A percentile compares a stretch with the other conserved stretches of the same genome.
These are phyloP conservation scores for Tamandua tetradactyla DNA, from an alignment of 2,797 vertebrate genomes.

Conservation along the genomic window DNA sequence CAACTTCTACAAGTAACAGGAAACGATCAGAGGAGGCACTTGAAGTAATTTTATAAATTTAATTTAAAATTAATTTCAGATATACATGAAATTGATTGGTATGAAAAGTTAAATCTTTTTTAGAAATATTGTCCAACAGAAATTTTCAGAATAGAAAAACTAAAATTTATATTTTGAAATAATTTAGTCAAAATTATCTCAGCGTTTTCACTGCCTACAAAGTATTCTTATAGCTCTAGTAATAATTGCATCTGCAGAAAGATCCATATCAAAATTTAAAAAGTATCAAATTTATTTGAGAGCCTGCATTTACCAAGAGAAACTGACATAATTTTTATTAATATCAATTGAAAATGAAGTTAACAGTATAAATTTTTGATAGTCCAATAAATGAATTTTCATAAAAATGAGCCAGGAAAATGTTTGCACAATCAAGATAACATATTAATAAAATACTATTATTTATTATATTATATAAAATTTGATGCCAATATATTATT, in stretches of 20 bases:
- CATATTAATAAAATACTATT: neutral
- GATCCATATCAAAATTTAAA: neutral
- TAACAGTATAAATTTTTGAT: neutral
- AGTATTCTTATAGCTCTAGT: neutral
- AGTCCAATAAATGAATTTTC: neutral
- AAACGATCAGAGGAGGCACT: neutral
- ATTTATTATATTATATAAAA: neutral
- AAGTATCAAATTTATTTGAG: neutral
- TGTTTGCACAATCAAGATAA: neutral
- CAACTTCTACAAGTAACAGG: neutral
- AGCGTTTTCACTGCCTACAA: neutral
- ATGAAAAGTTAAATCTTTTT: neutral
- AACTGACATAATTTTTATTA: neutral
- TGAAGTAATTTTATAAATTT: neutral
- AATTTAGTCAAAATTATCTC: neutral
- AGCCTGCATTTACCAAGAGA: neutral
- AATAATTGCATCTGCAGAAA: neutral
- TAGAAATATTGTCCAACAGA: neutral
- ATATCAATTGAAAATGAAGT: neutral
- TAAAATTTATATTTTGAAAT: neutral
- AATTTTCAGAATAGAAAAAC: neutral
- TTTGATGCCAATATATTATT: neutral
- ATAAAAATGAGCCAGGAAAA: neutral
- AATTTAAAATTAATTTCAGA: neutral
- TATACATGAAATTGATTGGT: neutral